Evolutionary conservation across 2,797 vertebrate species (phyloP).

Genomic region (Characodon lateralis): DNA sequence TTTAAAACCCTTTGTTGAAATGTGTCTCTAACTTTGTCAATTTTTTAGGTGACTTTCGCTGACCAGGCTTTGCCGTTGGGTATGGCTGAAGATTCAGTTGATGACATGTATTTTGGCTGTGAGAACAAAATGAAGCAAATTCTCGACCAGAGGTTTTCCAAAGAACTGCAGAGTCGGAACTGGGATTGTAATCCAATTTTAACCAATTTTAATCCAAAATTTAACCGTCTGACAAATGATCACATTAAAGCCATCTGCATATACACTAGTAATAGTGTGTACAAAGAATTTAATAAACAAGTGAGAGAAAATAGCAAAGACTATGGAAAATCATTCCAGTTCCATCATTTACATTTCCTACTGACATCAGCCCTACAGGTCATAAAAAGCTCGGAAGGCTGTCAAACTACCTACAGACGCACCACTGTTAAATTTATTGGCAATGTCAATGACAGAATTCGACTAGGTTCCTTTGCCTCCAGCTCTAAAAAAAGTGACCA

Average conservation of each 20-base stretch:
- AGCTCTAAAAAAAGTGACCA: neutral
- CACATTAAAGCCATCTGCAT: constrained; percentile 26
- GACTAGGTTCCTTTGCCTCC: constrained; percentile 47
- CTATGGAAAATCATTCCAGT: constrained; percentile 19
- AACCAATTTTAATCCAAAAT: too few species aligned
- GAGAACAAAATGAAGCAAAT: too few species aligned
- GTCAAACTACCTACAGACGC: constrained; percentile 24
- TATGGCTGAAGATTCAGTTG: too few species aligned
- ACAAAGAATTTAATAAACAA: neutral
- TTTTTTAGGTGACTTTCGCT: too few species aligned
- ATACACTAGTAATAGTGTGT: constrained; percentile 17
- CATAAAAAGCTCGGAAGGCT: neutral
- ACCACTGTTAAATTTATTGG: rapidly evolving
- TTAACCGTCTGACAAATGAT: too few species aligned
- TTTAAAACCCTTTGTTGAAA: too few species aligned
- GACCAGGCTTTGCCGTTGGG: too few species aligned
- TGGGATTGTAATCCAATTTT: too few species aligned
- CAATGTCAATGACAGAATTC: neutral
- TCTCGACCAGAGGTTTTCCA: too few species aligned
- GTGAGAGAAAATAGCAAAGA: rapidly evolving
- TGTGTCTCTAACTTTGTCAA: too few species aligned
- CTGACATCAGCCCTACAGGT: constrained; percentile 34
- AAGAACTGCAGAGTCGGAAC: too few species aligned
- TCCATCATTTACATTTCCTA: constrained; percentile 42
- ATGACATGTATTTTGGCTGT: too few species aligned